Conservation (phyloP, 2,888 invertebrate species). For the Biston betularia region DNA sequence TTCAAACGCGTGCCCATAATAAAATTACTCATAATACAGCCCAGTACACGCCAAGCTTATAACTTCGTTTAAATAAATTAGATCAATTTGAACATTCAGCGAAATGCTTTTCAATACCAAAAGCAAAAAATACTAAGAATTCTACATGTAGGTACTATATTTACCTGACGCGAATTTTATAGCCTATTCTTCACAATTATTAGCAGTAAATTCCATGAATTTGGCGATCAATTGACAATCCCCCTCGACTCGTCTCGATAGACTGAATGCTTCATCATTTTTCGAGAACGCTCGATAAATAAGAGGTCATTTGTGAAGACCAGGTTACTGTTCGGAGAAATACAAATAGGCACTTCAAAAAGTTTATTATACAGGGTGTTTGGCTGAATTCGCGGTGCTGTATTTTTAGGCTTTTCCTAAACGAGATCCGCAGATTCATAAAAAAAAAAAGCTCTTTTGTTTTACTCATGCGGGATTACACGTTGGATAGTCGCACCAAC, state of each 20-base stretch:
- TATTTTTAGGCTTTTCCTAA: background rate
- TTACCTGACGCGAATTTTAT: background rate
- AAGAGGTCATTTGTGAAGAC: constrained; percentile 16
- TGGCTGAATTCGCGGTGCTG: background rate
- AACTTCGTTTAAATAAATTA: background rate
- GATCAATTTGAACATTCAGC: background rate
- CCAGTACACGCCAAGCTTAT: no score
- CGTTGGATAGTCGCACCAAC: no score
- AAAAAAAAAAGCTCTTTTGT: no score
- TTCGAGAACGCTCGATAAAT: constrained; percentile 5
- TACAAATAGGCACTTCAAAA: background rate
- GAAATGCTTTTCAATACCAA: background rate
- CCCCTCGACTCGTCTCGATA: background rate
- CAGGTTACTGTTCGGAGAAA: constrained; percentile 1
- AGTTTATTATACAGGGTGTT: background rate
- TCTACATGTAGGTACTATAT: background rate
- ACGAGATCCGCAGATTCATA: no score
- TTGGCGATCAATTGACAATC: constrained; percentile 4
- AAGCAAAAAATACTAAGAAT: constrained; percentile 5
- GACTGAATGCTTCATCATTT: constrained; percentile 1
- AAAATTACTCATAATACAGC: no score
- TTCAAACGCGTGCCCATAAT: no score
- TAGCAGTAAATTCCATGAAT: background rate
- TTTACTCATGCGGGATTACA: no score
- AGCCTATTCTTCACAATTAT: constrained; percentile 2